Evolutionary conservation across 1,140 invertebrate genomes (phyloP), one percentile per base, ranked within the genome.

Genomic region (Macrotrachela quadricornifera): DNA sequence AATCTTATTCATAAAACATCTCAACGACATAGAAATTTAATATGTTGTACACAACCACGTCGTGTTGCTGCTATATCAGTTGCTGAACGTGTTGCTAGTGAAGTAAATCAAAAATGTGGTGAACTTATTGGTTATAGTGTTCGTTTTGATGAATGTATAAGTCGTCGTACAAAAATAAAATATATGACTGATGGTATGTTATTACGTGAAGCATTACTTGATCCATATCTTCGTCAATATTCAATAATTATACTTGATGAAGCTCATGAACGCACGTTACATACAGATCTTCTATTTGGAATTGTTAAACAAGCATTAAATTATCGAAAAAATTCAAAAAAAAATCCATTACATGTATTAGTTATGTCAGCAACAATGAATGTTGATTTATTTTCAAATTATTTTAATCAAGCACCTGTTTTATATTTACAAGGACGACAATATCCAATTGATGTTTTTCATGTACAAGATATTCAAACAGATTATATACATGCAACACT

Each of bases 401-500:
- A 92, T 71, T 96, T 94, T 67, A 75, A 83, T 58, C 77, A 80
- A 57, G 81, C 81, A 56, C 79, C 79, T 40, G 82, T 83, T 4
- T 72, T 92, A 57, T 90, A 87, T 64, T 68, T 97, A 11, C 80
- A 86, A 68, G 92, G 92, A 10, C 70, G 90, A 57, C 83, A 84
- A 43, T 81, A 78, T 71, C 79, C 82, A 1, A 80, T 96, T 3
- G 61, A 74, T 61, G 73, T 78, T n/a, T 54, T 54, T 43, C 55
- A 55, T 47, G 41, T 16, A n/a, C 46, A 54, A 49, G 47, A 49
- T 15, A 30, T 2, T 30, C 46, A 49, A 49, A 54, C 90, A 16
- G 90, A 97, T 73, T 96, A 95, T 64, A 79, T 96, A 48, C 90
- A 95, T 70, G 92, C 92, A 0, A 84, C 85, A 69, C 86, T 94